phyloP scores from a whole-genome alignment of 2,113 vertebrate genomes.

The Puma concolor region DNA sequence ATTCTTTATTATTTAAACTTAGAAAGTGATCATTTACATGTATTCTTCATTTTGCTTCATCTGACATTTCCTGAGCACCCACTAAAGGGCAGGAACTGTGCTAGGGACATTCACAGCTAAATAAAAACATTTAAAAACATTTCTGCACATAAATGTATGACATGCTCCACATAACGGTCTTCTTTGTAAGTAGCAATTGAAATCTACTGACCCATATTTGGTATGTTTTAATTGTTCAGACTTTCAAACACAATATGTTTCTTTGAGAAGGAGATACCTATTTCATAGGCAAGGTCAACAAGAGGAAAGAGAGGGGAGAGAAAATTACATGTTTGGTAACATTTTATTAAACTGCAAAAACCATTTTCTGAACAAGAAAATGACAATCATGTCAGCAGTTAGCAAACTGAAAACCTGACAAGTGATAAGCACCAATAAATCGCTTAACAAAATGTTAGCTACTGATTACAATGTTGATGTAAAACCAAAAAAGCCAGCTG shows the following conservation, averaged over 20 bases:
- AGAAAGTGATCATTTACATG: not conserved
- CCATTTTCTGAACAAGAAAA: constrained; percentile 58
- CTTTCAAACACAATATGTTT: not conserved
- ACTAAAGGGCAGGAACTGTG: not conserved
- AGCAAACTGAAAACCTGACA: constrained; percentile 79
- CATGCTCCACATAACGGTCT: not conserved
- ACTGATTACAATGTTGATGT: constrained; percentile 68
- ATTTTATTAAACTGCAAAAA: constrained; percentile 57
- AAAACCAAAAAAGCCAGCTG: constrained; percentile 71
- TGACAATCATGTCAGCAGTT: constrained; percentile 61
- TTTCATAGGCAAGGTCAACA: constrained; percentile 14
- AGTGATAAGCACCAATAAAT: constrained; percentile 79
- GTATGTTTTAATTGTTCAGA: not conserved
- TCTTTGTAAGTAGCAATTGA: not conserved
- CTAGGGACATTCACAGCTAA: rapidly evolving
- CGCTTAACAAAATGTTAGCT: constrained; percentile 80
- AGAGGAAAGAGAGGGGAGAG: not conserved
- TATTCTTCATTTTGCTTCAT: not conserved
- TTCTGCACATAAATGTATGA: not conserved
- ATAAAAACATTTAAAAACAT: not conserved
- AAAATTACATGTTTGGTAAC: not conserved
- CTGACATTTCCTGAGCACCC: not conserved
- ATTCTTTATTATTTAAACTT: not conserved
- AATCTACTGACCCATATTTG: not conserved
- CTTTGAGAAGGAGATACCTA: not conserved